phyloP scores from a whole-genome alignment of 2,113 vertebrate species.

The Alligator sinensis region DNA sequence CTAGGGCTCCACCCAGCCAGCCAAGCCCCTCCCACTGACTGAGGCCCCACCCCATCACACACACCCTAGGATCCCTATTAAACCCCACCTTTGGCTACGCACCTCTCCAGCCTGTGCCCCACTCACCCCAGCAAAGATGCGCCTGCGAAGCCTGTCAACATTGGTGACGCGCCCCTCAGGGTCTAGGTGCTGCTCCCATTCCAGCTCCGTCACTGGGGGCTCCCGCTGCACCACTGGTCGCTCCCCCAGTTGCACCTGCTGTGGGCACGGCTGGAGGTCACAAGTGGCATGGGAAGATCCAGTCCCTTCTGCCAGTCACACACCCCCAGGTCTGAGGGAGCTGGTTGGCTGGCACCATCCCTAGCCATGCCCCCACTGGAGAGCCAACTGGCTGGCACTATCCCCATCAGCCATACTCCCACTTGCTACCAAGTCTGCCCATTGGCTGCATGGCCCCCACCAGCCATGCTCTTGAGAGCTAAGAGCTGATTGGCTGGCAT shows the following conservation, averaged over 20 bases:
- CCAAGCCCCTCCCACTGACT: not conserved
- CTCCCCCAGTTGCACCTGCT: conserved; percentile 86
- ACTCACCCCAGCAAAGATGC: conserved; percentile 90
- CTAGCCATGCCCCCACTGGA: too few relatives aligned
- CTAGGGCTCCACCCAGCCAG: too few relatives aligned
- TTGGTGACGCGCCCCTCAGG: conserved; percentile 83
- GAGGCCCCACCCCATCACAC: too few relatives aligned
- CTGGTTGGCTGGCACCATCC: too few relatives aligned
- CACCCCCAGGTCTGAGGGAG: not conserved
- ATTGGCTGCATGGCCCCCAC: too few relatives aligned
- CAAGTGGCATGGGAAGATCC: not conserved
- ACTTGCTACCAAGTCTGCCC: too few relatives aligned
- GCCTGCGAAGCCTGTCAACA: conserved; percentile 80
- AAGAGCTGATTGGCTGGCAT: too few relatives aligned
- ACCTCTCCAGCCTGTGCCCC: rapidly evolving
- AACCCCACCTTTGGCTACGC: too few relatives aligned
- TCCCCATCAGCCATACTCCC: too few relatives aligned
- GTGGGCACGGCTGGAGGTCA: not conserved
- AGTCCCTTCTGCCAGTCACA: not conserved
- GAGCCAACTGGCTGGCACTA: too few relatives aligned
- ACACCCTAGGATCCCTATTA: too few relatives aligned
- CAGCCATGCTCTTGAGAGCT: too few relatives aligned
- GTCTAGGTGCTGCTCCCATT: conserved; percentile 86
- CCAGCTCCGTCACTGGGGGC: conserved; percentile 78
- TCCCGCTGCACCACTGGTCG: conserved; percentile 83